Evolutionary conservation across 1,140 invertebrate species (phyloP).

Genomic region (Tribolium castaneum): DNA sequence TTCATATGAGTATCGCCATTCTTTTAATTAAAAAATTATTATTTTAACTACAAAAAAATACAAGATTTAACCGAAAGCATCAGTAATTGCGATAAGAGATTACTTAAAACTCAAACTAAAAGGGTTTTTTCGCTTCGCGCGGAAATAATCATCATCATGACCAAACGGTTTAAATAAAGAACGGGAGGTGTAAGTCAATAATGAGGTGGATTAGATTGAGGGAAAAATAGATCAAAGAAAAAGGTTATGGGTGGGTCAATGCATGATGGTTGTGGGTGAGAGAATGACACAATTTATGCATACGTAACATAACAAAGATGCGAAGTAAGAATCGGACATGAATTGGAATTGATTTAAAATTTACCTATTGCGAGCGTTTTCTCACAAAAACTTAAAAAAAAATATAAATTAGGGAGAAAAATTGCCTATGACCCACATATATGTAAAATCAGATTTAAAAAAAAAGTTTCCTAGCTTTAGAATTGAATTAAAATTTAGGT

Average conservation of each 20-base stretch:
- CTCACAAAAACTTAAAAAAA: too few relatives aligned
- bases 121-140: background rate
- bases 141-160: background rate
- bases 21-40: background rate
- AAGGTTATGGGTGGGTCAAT: background rate
- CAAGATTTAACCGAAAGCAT: background rate
- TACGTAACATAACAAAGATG: background rate
- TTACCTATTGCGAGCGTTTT: too few relatives aligned
- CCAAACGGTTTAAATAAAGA: too few relatives aligned
- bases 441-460: background rate
- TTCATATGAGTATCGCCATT: too few relatives aligned
- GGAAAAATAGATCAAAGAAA: background rate
- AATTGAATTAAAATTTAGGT: too few relatives aligned
- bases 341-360: too few relatives aligned
- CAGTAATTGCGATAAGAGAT: background rate
- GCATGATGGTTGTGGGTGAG: background rate
- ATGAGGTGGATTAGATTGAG: background rate
- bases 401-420: too few relatives aligned
- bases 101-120: background rate
- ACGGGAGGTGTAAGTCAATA: too few relatives aligned
- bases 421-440: conserved; percentile 2
- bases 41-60: conserved; percentile 2
- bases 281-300: background rate
- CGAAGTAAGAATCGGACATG: background rate
- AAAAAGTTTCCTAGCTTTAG: too few relatives aligned